These are phyloP conservation scores for Engraulis encrasicolus DNA, from an alignment of 2,113 vertebrate genomes.

Conservation along the genomic window DNA sequence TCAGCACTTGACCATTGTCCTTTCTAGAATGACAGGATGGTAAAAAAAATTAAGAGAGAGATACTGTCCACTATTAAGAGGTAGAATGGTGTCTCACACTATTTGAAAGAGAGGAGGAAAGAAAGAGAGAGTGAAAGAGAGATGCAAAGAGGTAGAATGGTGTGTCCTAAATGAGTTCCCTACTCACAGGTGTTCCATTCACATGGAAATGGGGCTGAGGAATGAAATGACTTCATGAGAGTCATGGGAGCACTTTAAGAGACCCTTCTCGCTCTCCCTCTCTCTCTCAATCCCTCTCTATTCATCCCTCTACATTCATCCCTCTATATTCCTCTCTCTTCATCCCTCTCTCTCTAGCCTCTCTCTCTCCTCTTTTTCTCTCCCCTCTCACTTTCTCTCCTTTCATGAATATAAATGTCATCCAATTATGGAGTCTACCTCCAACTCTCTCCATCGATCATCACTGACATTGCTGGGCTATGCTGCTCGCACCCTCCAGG, in stretches of 20 bases:
- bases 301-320: neutral
- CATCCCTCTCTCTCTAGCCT: too few species aligned
- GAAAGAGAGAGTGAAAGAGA: neutral
- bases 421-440: neutral
- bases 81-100: neutral
- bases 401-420: neutral
- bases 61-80: neutral
- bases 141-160: neutral
- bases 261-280: too few species aligned
- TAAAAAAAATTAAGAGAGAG: neutral
- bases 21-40: too few species aligned
- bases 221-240: neutral
- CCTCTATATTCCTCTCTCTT: too few species aligned
- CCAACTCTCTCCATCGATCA: neutral
- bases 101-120: too few species aligned
- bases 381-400: too few species aligned
- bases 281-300: too few species aligned
- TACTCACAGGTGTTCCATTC: neutral
- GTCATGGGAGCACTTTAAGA: neutral
- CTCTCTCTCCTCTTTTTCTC: neutral
- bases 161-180: neutral
- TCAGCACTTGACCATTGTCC: too few species aligned
- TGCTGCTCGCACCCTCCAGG: neutral
- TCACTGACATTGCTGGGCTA: neutral
- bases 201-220: neutral